Base-by-base conservation (phyloP, 2,888 invertebrate species). In the Acrobasis repandana region DNA sequence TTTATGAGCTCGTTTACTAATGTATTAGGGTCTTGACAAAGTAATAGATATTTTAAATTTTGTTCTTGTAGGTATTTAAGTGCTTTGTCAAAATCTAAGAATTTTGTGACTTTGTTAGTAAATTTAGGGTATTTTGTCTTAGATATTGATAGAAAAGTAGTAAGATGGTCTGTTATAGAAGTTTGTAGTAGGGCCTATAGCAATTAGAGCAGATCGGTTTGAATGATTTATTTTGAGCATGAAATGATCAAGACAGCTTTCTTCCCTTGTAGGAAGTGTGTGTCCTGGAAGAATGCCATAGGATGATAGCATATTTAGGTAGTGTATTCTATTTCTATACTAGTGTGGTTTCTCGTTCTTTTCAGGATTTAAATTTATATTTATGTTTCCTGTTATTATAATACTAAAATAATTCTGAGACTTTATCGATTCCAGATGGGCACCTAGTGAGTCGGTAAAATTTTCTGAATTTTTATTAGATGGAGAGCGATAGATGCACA, bases 381-480 rank as follows among this genome's bases (percentile, higher is more conserved):
- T 49, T 20, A 49, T 49, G 20, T 49, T 20, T 49, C 49, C 49
- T 11, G 49, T 20, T 16, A 49, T n/a, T 20, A 49, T 49, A n/a
- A 49, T 20, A 20, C 11, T 49, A n/a, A n/a, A n/a, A n/a, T n/a
- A n/a, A 20, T 20, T 49, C 20, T 49, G 18, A 1, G 20, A 16
- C 1, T 49, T 20, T 49, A 20, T 20, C 1, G 49, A 10, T 11
- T 49, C 49, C 20, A 49, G 11, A 5, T 49, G 49, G 1, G 9
- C 4, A 11, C 9, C 20, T 5, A 49, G 11, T 1, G 49, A 49
- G 20, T 49, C n/a, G 4, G 10, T 49, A 20, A 49, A 49, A 20
- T 20, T 18, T 8, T 20, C 49, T 10, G 49, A 9, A 20, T n/a
- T 20, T 20, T 5, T 20, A 20, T 20, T 18, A 16, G 49, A 49